Base-by-base conservation (phyloP, 2,113 vertebrate genomes). In the Eulacestoma nigropectus region DNA sequence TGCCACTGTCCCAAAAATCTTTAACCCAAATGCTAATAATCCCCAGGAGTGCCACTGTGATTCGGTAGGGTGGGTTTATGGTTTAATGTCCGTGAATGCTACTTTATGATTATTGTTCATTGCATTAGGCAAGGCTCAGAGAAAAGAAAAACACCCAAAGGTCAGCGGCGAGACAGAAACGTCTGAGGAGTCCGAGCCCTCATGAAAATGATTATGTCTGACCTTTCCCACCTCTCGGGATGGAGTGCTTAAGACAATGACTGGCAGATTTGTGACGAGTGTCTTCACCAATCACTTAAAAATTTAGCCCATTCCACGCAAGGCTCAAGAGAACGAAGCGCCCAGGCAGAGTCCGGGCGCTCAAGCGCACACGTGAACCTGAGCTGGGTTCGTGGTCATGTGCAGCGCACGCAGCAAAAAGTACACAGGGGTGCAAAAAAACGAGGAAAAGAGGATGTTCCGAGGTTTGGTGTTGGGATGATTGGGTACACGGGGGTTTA, bases 51-150 rank as follows among this genome's bases (percentile, higher is more conserved):
- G 63, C 26, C 44, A 29, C n/a, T 6, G 75, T 3, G 83, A 56
- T 64, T 37, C 37, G 13, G 30, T 72, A 87, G 81, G 53, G 60
- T 70, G 72, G 59, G 60, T 95, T 96, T 94, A 88, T 20, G 65
- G 68, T 30, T 92, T 80, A 88, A 87, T 62, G 60, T 14, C 85
- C 2, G 5, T 41, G 75, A 85, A 35, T 27, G 67, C 44, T 87
- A 56, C 96, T 96, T 82, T 72, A 27, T 89, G 87, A 89, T 90
- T 89, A 94, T 95, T 97, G 96, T 77, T 95, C 90, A 39, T 14
- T 12, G 53, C 20, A 55, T 92, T 92, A 95, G 83, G 76, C 84
- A 67, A 92, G 69, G 93, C 88, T 84, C 57, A 9, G 68, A 22
- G 92, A 41, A 70, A 78, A 87, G 46, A 37, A 46, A 87, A 65